Conservation (phyloP, 2,888 invertebrate genomes). For the Seladonia tumulorum region DNA sequence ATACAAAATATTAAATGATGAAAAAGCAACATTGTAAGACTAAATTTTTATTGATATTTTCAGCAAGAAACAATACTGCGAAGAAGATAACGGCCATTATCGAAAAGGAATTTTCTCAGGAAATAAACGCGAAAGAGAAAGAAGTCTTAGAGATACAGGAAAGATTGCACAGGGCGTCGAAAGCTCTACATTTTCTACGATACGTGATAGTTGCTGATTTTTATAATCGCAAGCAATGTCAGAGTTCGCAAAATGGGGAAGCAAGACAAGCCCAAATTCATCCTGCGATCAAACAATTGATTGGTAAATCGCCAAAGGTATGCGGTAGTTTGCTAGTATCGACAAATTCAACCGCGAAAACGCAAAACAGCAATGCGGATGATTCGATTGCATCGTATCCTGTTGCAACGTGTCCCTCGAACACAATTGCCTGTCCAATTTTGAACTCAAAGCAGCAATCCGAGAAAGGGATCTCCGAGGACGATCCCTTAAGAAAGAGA, state of each 20-base stretch:
- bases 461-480: not conserved
- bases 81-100: conserved; percentile 88
- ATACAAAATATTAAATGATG: not conserved
- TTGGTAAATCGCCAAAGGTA: conserved; percentile 86
- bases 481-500: conserved; percentile 32
- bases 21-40: not conserved
- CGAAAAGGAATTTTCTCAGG: conserved; percentile 89
- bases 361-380: not conserved
- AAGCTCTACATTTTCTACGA: conserved; percentile 86
- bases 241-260: conserved; percentile 81
- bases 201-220: conserved; percentile 87
- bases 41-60: conserved; percentile 18
- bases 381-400: not conserved
- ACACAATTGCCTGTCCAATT: not conserved
- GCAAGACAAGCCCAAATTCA: conserved; percentile 87
- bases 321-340: conserved; percentile 44
- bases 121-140: conserved; percentile 88
- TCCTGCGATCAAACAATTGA: conserved; percentile 90
- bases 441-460: conserved; percentile 5
- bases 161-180: conserved; percentile 86
- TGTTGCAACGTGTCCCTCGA: not conserved
- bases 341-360: not conserved
- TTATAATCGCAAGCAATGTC: conserved; percentile 86
- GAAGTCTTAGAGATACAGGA: conserved; percentile 90
- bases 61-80: conserved; percentile 77